A percentile compares a stretch with the other conserved stretches of the same genome.
Evolutionary conservation across 2,113 vertebrate genomes (phyloP).

Genomic region (Clupea harengus): DNA sequence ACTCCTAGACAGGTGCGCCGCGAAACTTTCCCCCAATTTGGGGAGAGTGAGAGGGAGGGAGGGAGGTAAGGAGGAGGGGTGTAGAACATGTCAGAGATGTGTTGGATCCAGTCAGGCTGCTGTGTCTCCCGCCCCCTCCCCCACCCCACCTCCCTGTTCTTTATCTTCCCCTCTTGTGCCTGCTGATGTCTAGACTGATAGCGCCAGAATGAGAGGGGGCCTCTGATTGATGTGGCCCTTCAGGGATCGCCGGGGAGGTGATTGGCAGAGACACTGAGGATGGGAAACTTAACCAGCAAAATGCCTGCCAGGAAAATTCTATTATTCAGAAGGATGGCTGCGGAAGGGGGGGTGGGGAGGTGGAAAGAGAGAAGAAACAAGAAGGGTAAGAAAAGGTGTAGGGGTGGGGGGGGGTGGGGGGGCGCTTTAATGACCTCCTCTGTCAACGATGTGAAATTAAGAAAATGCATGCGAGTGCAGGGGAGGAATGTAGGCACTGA

Average conservation of each 20-base stretch:
- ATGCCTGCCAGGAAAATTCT: constrained; percentile 21
- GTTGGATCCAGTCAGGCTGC: constrained; percentile 13
- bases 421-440: constrained; percentile 29
- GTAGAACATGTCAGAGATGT: constrained; percentile 23
- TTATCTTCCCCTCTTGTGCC: constrained; percentile 23
- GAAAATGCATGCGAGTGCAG: not conserved
- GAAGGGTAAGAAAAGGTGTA: not conserved
- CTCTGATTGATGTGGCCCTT: constrained; percentile 63
- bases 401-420: not conserved
- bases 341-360: not conserved
- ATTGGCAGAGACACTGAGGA: constrained; percentile 60
- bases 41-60: not conserved
- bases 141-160: not conserved
- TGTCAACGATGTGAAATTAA: constrained; percentile 36
- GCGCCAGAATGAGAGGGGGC: constrained; percentile 39
- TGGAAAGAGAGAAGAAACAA: not conserved
- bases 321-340: constrained; percentile 8
- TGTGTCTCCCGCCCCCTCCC: not conserved
- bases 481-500: not conserved
- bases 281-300: constrained; percentile 28
- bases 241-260: constrained; percentile 52
- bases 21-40: not conserved
- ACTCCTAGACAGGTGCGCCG: not conserved
- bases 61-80: not conserved
- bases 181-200: constrained; percentile 55